Evolutionary conservation across 2,113 vertebrate species (phyloP).

Genomic region (Dendropsophus ebraccatus): DNA sequence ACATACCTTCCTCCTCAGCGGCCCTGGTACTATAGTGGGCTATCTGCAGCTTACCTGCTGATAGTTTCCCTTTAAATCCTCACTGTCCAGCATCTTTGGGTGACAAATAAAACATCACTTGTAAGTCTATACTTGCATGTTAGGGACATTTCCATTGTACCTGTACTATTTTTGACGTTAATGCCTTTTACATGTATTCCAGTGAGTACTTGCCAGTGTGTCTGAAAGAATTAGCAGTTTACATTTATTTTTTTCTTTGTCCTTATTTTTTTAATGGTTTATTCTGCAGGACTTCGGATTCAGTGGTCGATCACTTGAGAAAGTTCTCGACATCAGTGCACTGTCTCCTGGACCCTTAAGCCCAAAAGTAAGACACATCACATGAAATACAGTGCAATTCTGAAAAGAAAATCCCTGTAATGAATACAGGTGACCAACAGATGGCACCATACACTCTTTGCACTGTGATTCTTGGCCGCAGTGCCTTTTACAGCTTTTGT

Average conservation of each 20-base stretch:
- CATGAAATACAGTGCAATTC: background rate
- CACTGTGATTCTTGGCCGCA: background rate
- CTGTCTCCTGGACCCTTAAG: conserved; percentile 65
- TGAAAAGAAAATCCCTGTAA: no score
- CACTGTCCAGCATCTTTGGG: no score
- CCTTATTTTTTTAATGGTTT: background rate
- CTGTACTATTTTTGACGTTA: no score
- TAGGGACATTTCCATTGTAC: no score
- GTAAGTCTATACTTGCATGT: no score
- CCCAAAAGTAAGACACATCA: conserved; percentile 62
- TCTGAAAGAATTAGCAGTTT: background rate
- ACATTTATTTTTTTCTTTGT: background rate
- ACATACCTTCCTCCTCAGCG: no score
- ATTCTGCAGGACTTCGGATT: conserved; percentile 61
- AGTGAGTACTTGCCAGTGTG: background rate
- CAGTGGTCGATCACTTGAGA: conserved; percentile 66
- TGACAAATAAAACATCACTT: no score
- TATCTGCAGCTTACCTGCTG: no score
- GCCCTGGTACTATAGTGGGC: no score
- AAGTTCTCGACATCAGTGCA: conserved; percentile 63
- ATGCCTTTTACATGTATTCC: background rate
- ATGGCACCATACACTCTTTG: background rate
- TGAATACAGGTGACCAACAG: no score
- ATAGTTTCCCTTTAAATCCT: no score
- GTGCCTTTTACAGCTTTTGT: background rate